Percentiles rank a stretch among this genome's conserved stretches.
These are phyloP conservation scores for Dicentrarchus labrax DNA, from an alignment of 2,113 vertebrate species.

Conservation along the genomic window DNA sequence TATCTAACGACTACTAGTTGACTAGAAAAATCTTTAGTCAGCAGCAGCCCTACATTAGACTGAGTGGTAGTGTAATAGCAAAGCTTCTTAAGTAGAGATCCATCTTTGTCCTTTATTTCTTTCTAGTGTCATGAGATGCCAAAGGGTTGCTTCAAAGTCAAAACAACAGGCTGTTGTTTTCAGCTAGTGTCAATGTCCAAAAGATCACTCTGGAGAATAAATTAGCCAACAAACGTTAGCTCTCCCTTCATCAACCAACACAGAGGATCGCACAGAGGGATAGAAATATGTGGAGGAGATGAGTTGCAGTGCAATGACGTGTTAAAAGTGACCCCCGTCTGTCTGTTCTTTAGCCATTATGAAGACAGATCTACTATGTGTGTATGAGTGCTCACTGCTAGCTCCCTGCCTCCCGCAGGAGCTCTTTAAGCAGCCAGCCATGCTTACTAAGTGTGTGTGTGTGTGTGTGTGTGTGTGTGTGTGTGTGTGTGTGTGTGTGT, in stretches of 20 bases:
- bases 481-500: rapidly evolving
- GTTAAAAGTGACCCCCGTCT: conserved; percentile 46
- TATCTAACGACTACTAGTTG: too few relatives aligned
- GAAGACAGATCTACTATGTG: conserved; percentile 39
- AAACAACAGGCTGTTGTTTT: conserved; percentile 8
- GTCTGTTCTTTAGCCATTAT: conserved; percentile 37
- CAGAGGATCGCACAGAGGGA: neutral
- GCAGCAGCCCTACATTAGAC: too few relatives aligned
- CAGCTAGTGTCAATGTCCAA: neutral
- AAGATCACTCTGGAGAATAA: conserved; percentile 16
- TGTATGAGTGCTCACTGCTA: neutral
- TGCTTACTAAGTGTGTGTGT: neutral
- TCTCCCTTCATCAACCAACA: neutral
- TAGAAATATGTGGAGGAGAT: conserved; percentile 24
- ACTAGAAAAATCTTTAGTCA: too few relatives aligned
- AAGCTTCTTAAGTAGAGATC: neutral
- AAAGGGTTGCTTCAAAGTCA: conserved; percentile 21
- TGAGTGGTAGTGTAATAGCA: too few relatives aligned
- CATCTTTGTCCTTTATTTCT: neutral
- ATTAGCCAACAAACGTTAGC: conserved; percentile 15
- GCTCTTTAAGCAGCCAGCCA: conserved; percentile 15
- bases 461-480: rapidly evolving
- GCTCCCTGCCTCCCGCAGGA: conserved; percentile 28
- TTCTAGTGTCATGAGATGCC: neutral
- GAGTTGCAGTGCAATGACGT: conserved; percentile 32